Evolutionary conservation across 2,113 vertebrate species (phyloP).

Genomic region (Piaya cayana): DNA sequence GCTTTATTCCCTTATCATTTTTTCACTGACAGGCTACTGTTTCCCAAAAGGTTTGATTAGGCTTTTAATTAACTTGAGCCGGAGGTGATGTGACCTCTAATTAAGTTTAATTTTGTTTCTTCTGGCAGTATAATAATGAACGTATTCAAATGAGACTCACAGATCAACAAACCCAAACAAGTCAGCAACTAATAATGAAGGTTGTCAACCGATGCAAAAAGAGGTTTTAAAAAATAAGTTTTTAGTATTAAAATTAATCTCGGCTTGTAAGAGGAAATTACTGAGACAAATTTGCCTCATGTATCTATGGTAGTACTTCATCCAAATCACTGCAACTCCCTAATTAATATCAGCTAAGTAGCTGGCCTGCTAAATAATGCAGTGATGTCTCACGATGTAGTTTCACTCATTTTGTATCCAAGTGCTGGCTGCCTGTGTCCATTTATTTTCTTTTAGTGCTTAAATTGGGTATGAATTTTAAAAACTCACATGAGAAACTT

Average conservation of each 20-base stretch:
- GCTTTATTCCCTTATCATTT: conserved; percentile 4
- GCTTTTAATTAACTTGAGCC: conserved; percentile 75
- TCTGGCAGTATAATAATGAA: conserved; percentile 63
- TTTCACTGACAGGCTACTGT: conserved; percentile 41
- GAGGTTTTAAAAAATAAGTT: background rate
- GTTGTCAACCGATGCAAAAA: conserved; percentile 19
- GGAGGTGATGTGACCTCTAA: conserved; percentile 66
- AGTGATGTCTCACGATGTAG: background rate
- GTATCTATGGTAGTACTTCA: background rate
- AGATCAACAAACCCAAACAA: conserved; percentile 51
- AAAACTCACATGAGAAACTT: background rate
- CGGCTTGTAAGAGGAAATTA: background rate
- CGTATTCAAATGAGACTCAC: conserved; percentile 53
- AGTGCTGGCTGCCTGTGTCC: background rate
- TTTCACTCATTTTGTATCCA: background rate
- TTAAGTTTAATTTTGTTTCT: conserved; percentile 72
- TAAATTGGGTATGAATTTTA: background rate
- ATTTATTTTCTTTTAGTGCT: background rate
- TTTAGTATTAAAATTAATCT: background rate
- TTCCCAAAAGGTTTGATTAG: conserved; percentile 65
- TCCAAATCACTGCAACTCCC: background rate
- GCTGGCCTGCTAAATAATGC: background rate
- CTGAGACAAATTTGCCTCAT: background rate
- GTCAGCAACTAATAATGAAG: conserved; percentile 56
- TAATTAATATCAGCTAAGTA: background rate